Evolutionary conservation across 2,797 vertebrate genomes (phyloP).

Genomic region (Coreius guichenoti): DNA sequence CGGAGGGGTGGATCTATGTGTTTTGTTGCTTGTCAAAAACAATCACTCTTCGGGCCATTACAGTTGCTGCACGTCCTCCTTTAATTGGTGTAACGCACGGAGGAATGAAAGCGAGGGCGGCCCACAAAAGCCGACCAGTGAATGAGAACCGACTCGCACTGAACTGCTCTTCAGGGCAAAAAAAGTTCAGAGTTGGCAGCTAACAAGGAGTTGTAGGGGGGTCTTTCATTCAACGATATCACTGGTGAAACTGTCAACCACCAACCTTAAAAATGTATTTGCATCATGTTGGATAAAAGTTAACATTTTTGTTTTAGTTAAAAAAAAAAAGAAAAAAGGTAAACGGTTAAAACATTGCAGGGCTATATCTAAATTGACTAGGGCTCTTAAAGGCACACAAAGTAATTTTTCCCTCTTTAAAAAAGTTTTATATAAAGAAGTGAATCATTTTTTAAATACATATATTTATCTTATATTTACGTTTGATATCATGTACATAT

Average conservation of each 20-base stretch:
- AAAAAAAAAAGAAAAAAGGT: neutral
- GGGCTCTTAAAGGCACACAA: neutral
- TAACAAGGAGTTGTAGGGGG: conserved; percentile 87
- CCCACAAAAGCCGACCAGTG: conserved; percentile 83
- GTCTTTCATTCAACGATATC: conserved; percentile 80
- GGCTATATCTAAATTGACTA: neutral
- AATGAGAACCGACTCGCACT: conserved; percentile 90
- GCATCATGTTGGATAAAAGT: conserved; percentile 46
- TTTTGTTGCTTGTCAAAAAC: conserved; percentile 99
- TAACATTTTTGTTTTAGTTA: neutral
- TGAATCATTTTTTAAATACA: neutral
- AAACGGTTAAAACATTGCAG: neutral
- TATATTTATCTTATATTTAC: neutral
- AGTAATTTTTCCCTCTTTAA: neutral
- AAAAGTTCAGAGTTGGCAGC: conserved; percentile 89
- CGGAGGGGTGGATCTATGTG: conserved; percentile 98
- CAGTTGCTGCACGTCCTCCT: conserved; percentile 98
- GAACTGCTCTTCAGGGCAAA: conserved; percentile 83
- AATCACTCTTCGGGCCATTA: conserved; percentile 97
- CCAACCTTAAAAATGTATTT: conserved; percentile 46
- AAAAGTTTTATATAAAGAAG: neutral
- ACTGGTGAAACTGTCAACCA: conserved; percentile 83
- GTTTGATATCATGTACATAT: neutral
- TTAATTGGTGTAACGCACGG: conserved; percentile 96
- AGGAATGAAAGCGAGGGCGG: conserved; percentile 87